Conservation (phyloP, 2,797 vertebrate genomes). For the Phrynocephalus guinanensis region DNA sequence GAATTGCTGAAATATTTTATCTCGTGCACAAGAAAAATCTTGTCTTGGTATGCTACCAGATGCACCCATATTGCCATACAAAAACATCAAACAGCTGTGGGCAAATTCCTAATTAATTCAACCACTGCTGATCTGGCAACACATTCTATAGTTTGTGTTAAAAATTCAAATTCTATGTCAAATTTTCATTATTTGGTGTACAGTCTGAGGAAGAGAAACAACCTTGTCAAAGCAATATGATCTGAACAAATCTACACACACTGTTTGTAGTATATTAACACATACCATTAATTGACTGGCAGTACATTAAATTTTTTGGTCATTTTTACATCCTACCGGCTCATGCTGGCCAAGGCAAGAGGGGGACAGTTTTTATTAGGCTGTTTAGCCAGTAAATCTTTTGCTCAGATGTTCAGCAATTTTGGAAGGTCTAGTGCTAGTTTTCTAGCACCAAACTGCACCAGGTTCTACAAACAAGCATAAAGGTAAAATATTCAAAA, state of each 20-base stretch:
- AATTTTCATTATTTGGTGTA: background rate
- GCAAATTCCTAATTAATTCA: background rate
- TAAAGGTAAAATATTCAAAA: too few relatives aligned
- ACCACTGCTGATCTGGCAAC: background rate
- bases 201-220: background rate
- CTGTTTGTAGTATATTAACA: background rate
- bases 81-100: background rate
- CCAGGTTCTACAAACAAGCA: too few relatives aligned
- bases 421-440: too few relatives aligned
- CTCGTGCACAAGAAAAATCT: background rate
- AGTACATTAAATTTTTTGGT: background rate
- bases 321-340: background rate
- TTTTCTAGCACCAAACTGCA: too few relatives aligned
- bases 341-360: background rate
- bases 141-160: background rate
- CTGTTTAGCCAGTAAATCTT: background rate
- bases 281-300: background rate
- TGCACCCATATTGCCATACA: background rate
- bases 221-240: background rate
- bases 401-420: too few relatives aligned
- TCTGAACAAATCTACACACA: background rate
- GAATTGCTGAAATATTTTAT: conserved; percentile 5
- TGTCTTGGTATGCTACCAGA: background rate
- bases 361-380: background rate
- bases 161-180: background rate